Base-by-base conservation (phyloP, 2,888 invertebrate species). In the Serripes groenlandicus region DNA sequence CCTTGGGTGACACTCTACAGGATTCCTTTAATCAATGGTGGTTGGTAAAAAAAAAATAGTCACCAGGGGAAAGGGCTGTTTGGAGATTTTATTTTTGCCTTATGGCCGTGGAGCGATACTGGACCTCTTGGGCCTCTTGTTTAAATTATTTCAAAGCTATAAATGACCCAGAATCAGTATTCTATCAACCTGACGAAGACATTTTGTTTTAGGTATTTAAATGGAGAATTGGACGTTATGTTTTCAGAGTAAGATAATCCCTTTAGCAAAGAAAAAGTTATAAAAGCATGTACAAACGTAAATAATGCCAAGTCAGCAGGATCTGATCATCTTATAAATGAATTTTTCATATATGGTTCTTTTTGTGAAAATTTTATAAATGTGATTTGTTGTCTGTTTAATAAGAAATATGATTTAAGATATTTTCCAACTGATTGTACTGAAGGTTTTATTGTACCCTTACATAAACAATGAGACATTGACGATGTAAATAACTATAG, bases 91-190 rank as follows among this genome's bases (percentile, higher is more conserved):
- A n/a, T n/a, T n/a, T n/a, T n/a, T n/a, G n/a, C n/a, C n/a, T n/a
- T n/a, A n/a, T n/a, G n/a, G n/a, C n/a, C n/a, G n/a, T n/a, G n/a
- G n/a, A n/a, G n/a, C n/a, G n/a, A n/a, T n/a, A n/a, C n/a, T n/a
- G n/a, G n/a, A n/a, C n/a, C n/a, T n/a, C n/a, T n/a, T n/a, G n/a
- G n/a, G n/a, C n/a, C n/a, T n/a, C n/a, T n/a, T n/a, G n/a, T n/a
- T n/a, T n/a, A n/a, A n/a, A n/a, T n/a, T 78, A 78, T 28, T 78
- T 78, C 62, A 78, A 78, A 56, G 49, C 77, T 3, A 62, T 71
- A 28, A 77, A 77, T 77, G 28, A 77, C 34, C 64, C 78, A 15
- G 72, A 72, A 1, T 52, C 35, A 21, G 18, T 30, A 3, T 78
- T 71, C 37, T 78, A 35, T n/a, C 62, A 62, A 32, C 72, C 78